Percentiles rank a stretch among this genome's conserved stretches.
phyloP scores from a whole-genome alignment of 2,797 vertebrate genomes.

The Spondyliosoma cantharus region DNA sequence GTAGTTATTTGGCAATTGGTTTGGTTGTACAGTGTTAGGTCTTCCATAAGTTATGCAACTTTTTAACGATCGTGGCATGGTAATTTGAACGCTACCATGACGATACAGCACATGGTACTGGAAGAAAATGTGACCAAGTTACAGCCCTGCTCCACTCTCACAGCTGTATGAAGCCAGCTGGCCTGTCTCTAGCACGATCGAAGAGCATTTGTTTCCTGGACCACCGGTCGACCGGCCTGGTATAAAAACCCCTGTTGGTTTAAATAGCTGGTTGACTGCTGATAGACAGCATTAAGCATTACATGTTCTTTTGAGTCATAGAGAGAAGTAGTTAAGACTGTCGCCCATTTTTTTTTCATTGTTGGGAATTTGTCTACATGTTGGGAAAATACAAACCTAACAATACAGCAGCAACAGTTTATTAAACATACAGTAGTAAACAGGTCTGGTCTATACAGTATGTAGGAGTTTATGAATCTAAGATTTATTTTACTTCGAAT shows the following conservation, averaged over 20 bases:
- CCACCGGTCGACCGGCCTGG: neutral
- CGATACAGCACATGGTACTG: neutral
- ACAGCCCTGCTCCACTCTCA: neutral
- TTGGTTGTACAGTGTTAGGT: neutral
- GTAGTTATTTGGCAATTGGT: neutral
- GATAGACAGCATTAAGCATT: neutral
- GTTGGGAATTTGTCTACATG: neutral
- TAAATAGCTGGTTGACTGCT: neutral
- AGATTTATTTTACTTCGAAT: neutral
- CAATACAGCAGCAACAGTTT: neutral
- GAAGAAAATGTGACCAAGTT: neutral
- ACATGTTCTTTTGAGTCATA: neutral
- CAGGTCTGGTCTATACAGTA: neutral
- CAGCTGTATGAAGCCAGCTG: constrained; percentile 5
- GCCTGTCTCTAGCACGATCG: constrained; percentile 1
- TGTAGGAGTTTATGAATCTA: neutral
- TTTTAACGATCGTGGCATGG: neutral
- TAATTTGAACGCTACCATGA: neutral
- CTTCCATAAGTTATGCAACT: neutral
- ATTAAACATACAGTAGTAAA: neutral
- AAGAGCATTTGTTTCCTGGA: neutral
- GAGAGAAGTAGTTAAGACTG: neutral
- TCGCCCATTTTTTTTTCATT: neutral
- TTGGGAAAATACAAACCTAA: neutral
- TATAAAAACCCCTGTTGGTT: neutral